Percentiles rank a stretch among this genome's conserved stretches.
Evolutionary conservation across 2,888 invertebrate species (phyloP).

Genomic region (Encarsia formosa): DNA sequence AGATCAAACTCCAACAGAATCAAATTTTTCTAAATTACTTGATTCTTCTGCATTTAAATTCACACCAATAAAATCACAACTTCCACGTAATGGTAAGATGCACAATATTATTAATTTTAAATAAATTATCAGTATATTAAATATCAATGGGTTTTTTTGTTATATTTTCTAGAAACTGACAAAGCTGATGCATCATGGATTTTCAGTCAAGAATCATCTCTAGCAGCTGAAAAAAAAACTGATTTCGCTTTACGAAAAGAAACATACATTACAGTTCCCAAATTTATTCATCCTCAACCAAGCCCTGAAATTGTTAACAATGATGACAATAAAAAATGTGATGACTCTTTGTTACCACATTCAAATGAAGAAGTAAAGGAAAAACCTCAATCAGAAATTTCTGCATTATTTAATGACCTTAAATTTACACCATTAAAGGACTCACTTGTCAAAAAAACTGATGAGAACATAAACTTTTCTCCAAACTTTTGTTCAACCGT

Average conservation of each 20-base stretch:
- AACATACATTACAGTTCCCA: constrained; percentile 36
- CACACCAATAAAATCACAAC: constrained; percentile 28
- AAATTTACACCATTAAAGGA: constrained; percentile 34
- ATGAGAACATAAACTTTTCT: constrained; percentile 25
- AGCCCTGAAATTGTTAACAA: background rate
- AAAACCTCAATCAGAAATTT: constrained; percentile 34
- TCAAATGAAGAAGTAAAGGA: constrained; percentile 3
- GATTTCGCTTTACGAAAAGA: constrained; percentile 33
- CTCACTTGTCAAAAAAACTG: background rate
- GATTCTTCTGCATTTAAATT: constrained; percentile 31
- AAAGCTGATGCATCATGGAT: constrained; percentile 7
- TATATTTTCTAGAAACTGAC: background rate
- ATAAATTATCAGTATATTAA: background rate
- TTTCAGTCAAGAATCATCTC: constrained; percentile 3
- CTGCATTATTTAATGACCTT: constrained; percentile 38
- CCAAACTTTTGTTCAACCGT: constrained; percentile 33
- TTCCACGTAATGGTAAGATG: constrained; percentile 13
- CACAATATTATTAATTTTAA: background rate
- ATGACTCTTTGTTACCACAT: constrained; percentile 34
- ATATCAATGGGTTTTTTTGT: too few relatives aligned
- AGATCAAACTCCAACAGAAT: constrained; percentile 10
- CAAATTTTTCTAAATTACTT: constrained; percentile 31
- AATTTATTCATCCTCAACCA: constrained; percentile 5
- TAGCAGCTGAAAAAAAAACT: constrained; percentile 13
- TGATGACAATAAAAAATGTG: constrained; percentile 28